Percentiles rank a stretch among this genome's conserved stretches.
Conservation (phyloP, 2,888 invertebrate species). For the Chirona hameri region DNA sequence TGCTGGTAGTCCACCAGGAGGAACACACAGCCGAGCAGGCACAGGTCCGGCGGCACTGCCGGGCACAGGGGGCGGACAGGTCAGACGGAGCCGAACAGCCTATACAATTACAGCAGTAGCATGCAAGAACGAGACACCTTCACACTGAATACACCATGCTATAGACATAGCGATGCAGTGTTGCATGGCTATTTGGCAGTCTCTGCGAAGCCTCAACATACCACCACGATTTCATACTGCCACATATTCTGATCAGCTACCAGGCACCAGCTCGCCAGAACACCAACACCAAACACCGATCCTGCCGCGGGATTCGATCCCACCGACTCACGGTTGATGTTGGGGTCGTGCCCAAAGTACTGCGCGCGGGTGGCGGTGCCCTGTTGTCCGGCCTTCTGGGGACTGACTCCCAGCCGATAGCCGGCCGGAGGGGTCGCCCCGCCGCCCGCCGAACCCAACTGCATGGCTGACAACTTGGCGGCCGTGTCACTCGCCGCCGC, state of each 20-base stretch:
- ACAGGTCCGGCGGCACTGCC: constrained; percentile 72
- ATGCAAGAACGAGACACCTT: no score
- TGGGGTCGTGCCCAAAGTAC: constrained; percentile 91
- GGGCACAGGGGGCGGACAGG: neutral
- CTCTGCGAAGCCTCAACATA: no score
- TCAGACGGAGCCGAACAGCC: no score
- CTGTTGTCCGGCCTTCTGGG: constrained; percentile 34
- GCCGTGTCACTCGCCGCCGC: constrained; percentile 37
- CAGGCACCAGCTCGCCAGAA: no score
- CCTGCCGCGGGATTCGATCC: no score
- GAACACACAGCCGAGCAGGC: constrained; percentile 89
- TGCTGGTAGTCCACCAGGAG: constrained; percentile 46
- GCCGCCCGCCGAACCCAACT: neutral
- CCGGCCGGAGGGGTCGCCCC: neutral
- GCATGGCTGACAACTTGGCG: neutral
- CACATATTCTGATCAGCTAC: no score
- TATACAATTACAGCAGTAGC: no score
- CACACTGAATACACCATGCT: no score
- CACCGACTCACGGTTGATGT: constrained; percentile 64
- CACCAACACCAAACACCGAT: no score
- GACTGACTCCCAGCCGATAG: constrained; percentile 29
- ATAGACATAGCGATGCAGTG: no score
- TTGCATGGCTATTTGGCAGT: no score
- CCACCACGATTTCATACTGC: no score
- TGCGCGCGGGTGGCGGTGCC: constrained; percentile 50